Conservation (phyloP, 2,888 invertebrate species). For the Pheosia tremula region DNA sequence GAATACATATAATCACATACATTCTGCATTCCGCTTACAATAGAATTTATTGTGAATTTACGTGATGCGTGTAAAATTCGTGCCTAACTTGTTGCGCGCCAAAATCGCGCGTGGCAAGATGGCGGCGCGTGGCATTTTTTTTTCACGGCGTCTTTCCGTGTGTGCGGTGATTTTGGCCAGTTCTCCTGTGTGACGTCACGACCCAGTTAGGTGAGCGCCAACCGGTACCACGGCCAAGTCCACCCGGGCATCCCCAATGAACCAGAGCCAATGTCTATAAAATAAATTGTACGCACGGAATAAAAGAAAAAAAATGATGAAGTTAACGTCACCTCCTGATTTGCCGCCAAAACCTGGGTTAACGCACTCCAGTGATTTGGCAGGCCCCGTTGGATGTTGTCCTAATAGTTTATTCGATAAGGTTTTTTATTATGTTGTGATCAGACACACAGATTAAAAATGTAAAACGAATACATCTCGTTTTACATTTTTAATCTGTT, state of each 20-base stretch:
- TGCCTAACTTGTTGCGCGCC: constrained; percentile 58
- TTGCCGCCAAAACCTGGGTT: constrained; percentile 81
- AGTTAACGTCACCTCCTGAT: constrained; percentile 73
- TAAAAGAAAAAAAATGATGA: constrained; percentile 78
- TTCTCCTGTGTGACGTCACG: constrained; percentile 77
- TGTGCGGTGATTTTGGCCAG: constrained; percentile 80
- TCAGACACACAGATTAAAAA: constrained; percentile 6
- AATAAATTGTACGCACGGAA: constrained; percentile 78
- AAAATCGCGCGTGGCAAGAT: constrained; percentile 69
- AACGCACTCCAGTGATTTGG: constrained; percentile 82
- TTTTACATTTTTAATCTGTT: constrained; percentile 1
- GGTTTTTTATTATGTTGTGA: constrained; percentile 51
- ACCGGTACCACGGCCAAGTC: constrained; percentile 82
- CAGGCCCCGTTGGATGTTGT: constrained; percentile 74
- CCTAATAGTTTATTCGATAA: constrained; percentile 79
- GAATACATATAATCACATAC: constrained; percentile 73
- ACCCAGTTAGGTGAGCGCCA: constrained; percentile 81
- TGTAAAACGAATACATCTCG: constrained; percentile 32
- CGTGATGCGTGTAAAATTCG: constrained; percentile 69
- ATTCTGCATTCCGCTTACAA: constrained; percentile 75
- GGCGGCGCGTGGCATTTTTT: constrained; percentile 69
- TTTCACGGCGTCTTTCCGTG: constrained; percentile 76
- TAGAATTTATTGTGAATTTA: constrained; percentile 80
- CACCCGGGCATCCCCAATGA: constrained; percentile 81
- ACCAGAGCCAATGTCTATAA: constrained; percentile 84